Evolutionary conservation across 30 jellyfish, hydroid and myxozoan species (phyloP), one percentile per base, ranked within the genome.

Genomic region (Chrysaora quinquecirrha): DNA sequence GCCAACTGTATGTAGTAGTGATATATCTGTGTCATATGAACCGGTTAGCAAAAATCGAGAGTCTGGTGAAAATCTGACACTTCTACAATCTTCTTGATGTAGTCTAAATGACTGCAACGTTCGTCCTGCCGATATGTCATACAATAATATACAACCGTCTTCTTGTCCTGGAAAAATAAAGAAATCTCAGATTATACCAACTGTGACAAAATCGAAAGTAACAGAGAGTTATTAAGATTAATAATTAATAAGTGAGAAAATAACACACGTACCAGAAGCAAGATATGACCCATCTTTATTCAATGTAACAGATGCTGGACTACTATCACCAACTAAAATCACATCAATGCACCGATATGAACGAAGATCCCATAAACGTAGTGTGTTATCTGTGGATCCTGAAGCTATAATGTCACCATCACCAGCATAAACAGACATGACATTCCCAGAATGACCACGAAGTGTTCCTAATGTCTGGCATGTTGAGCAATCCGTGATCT

Each of bases 91-190:
- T 22, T 84, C 93, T 64, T 94, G 97, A 78, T 94, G 99, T 1
- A 94, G 87, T 31, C 99, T 95, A 60, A 94, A 87, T 18, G 95
- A 88, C 73, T 94, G 99, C 49, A 94, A 49, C 0, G 99, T 94
- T 84, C 99, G 87, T 31, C 99, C 99, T 27, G 99, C 99, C 64
- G 95, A 64, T 9, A 94, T 48, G 73, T 94, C 99, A 88, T 94
- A 94, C 23, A 94, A 58, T 1, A 94, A 76, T 38, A 94, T 94
- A 76, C 99, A 88, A 54, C 99, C 99, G 73, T 94, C 99, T 78
- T 94, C 99, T 69, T 94, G 99, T 27, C 99, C 99, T 94, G 85
- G 11, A 30, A 23, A 48, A 18, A 56, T 73, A 20, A 23, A 28
- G 56, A 9, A 29, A 9, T 25, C 18, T n/a, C 50, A 46, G 10